A percentile compares a stretch with the other conserved stretches of the same genome.
Evolutionary conservation across 1,140 invertebrate genomes (phyloP).

Genomic region (Branchinecta lindahli): DNA sequence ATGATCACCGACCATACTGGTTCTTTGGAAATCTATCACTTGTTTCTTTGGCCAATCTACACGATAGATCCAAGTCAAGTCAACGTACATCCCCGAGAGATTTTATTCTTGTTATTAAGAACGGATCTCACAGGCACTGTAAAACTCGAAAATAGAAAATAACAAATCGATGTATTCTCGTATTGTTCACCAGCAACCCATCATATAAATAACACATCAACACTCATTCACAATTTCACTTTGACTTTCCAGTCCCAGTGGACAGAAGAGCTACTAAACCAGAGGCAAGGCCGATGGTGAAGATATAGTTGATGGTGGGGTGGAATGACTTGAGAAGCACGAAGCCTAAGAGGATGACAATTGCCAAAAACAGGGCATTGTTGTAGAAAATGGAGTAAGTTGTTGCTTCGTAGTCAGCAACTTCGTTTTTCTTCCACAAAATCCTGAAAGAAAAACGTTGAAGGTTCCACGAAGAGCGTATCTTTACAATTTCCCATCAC

Average conservation of each 20-base stretch:
- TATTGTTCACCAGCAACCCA: too few relatives aligned
- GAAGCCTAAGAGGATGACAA: slow-evolving; percentile 88
- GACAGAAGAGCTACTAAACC: slow-evolving; percentile 79
- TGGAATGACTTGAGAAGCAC: slow-evolving; percentile 78
- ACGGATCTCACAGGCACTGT: too few relatives aligned
- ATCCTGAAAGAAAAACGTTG: slow-evolving; percentile 43
- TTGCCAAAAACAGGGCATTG: slow-evolving; percentile 85
- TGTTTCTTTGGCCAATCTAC: too few relatives aligned
- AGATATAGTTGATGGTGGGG: slow-evolving; percentile 79
- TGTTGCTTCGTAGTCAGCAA: slow-evolving; percentile 96
- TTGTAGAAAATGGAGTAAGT: slow-evolving; percentile 99
- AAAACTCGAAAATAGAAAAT: too few relatives aligned
- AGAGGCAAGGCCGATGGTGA: slow-evolving; percentile 68
- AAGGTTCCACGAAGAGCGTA: slow-evolving; percentile 5
- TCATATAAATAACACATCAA: too few relatives aligned
- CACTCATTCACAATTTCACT: too few relatives aligned
- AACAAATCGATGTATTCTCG: too few relatives aligned
- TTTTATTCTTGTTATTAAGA: too few relatives aligned
- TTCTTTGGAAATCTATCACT: too few relatives aligned
- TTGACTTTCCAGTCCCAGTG: slow-evolving; percentile 43
- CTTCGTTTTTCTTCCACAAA: slow-evolving; percentile 98
- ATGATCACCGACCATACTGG: too few relatives aligned
- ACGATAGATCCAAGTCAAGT: too few relatives aligned
- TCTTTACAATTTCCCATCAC: background rate
- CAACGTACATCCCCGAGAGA: too few relatives aligned